Percentiles rank a stretch among this genome's conserved stretches.
Evolutionary conservation across 2,113 vertebrate genomes (phyloP).

Genomic region (Nothobranchius furzeri): DNA sequence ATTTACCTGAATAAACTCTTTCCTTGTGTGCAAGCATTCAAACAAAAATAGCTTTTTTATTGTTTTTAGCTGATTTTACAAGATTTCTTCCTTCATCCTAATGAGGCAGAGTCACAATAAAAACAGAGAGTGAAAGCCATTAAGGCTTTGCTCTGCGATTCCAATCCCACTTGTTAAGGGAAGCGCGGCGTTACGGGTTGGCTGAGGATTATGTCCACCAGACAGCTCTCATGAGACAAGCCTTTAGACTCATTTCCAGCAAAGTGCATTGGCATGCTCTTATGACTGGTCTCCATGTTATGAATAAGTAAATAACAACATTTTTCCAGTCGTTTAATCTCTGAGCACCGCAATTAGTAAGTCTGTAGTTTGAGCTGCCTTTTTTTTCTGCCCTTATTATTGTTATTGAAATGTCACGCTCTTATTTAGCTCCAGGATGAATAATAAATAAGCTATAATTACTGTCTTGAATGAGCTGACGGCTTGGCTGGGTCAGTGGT

Average conservation of each 20-base stretch:
- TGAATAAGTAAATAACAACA: slow-evolving; percentile 79
- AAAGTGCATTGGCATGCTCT: slow-evolving; percentile 56
- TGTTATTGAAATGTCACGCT: slow-evolving; percentile 94
- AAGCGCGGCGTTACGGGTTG: slow-evolving; percentile 46
- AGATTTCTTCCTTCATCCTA: slow-evolving; percentile 24
- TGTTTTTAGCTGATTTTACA: slow-evolving; percentile 18
- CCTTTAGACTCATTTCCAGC: slow-evolving; percentile 50
- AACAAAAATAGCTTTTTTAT: background rate
- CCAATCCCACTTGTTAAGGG: slow-evolving; percentile 52
- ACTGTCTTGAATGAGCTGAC: slow-evolving; percentile 92
- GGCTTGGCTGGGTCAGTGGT: slow-evolving; percentile 90
- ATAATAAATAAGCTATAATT: slow-evolving; percentile 99
- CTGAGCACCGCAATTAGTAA: slow-evolving; percentile 79
- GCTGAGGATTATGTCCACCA: slow-evolving; percentile 57
- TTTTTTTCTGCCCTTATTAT: slow-evolving; percentile 79
- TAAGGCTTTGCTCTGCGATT: slow-evolving; percentile 49
- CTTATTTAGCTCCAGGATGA: slow-evolving; percentile 98
- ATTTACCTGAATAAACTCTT: too few relatives aligned
- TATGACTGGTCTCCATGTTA: slow-evolving; percentile 62
- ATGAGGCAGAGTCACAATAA: slow-evolving; percentile 44
- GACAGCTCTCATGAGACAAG: slow-evolving; percentile 53
- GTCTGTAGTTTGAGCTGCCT: slow-evolving; percentile 75
- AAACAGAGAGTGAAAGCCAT: slow-evolving; percentile 42
- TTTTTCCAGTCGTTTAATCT: slow-evolving; percentile 79
- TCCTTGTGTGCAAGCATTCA: too few relatives aligned